These are phyloP conservation scores for Cantharis nigra DNA, from an alignment of 2,888 invertebrate genomes.

Conservation along the genomic window DNA sequence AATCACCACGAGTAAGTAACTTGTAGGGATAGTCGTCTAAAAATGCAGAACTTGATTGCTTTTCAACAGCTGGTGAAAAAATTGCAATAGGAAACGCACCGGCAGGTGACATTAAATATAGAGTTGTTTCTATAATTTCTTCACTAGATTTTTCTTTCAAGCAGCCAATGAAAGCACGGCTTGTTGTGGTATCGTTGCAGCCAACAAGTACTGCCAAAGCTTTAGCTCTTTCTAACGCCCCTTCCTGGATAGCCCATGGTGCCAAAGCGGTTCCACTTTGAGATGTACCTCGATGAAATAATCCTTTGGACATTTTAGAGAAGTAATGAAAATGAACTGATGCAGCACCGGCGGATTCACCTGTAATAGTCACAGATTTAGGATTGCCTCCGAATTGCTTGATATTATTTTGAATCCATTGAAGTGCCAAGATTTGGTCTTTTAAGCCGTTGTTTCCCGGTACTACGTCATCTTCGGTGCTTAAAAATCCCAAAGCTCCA, in stretches of 20 bases:
- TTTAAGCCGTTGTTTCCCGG: slow-evolving; percentile 76
- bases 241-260: slow-evolving; percentile 58
- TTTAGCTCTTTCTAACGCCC: slow-evolving; percentile 62
- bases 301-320: slow-evolving; percentile 60
- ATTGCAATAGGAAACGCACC: neutral
- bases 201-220: slow-evolving; percentile 63
- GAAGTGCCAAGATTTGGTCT: slow-evolving; percentile 69
- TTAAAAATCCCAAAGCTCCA: slow-evolving; percentile 71
- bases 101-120: slow-evolving; percentile 59
- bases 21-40: slow-evolving; percentile 67
- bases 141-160: slow-evolving; percentile 63
- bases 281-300: slow-evolving; percentile 65
- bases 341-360: slow-evolving; percentile 71
- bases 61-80: slow-evolving; percentile 74
- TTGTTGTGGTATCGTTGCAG: slow-evolving; percentile 60
- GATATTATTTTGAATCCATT: slow-evolving; percentile 59
- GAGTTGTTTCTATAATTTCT: slow-evolving; percentile 58
- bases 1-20: slow-evolving; percentile 63
- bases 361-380: slow-evolving; percentile 65
- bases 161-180: slow-evolving; percentile 64
- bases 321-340: slow-evolving; percentile 73
- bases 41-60: slow-evolving; percentile 62
- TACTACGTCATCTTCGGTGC: slow-evolving; percentile 69
- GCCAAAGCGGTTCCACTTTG: slow-evolving; percentile 69
- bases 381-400: slow-evolving; percentile 69